Conservation (phyloP, 2,113 vertebrate species). For the Anser brachyrhynchus region DNA sequence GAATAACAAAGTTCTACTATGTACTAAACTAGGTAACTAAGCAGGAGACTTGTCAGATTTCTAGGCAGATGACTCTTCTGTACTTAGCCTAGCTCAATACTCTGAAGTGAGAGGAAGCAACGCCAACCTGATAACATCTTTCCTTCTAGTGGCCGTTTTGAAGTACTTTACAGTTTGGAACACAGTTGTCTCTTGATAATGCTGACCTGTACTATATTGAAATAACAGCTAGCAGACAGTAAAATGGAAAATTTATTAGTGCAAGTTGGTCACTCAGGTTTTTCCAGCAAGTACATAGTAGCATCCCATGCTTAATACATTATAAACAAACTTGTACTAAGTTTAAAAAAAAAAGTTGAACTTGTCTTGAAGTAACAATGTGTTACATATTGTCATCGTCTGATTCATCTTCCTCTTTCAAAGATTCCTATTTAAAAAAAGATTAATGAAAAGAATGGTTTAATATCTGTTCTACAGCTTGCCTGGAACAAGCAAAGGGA, state of each 20-base stretch:
- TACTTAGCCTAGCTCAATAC: not conserved
- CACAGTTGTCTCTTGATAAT: not conserved
- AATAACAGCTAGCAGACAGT: slow-evolving; percentile 39
- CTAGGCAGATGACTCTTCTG: not conserved
- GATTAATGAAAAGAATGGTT: not conserved
- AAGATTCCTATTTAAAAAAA: slow-evolving; percentile 87
- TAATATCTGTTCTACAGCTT: not conserved
- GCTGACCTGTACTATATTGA: not conserved
- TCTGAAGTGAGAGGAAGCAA: not conserved
- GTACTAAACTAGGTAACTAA: not conserved
- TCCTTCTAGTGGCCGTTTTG: not conserved
- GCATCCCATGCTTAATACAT: slow-evolving; percentile 19
- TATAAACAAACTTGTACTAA: slow-evolving; percentile 55
- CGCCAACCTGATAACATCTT: not conserved
- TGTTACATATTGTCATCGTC: slow-evolving; percentile 98
- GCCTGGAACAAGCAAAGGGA: not conserved
- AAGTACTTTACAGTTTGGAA: not conserved
- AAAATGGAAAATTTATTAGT: slow-evolving; percentile 77
- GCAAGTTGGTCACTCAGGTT: slow-evolving; percentile 65
- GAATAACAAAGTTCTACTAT: not conserved
- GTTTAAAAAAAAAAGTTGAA: slow-evolving; percentile 38
- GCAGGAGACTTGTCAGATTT: not conserved
- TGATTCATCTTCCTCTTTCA: slow-evolving; percentile 98
- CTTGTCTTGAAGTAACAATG: slow-evolving; percentile 60
- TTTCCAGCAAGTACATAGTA: slow-evolving; percentile 47